Percentiles rank a stretch among this genome's conserved stretches.
Conservation (phyloP, 2,888 invertebrate genomes). For the Steinernema carpocapsae region DNA sequence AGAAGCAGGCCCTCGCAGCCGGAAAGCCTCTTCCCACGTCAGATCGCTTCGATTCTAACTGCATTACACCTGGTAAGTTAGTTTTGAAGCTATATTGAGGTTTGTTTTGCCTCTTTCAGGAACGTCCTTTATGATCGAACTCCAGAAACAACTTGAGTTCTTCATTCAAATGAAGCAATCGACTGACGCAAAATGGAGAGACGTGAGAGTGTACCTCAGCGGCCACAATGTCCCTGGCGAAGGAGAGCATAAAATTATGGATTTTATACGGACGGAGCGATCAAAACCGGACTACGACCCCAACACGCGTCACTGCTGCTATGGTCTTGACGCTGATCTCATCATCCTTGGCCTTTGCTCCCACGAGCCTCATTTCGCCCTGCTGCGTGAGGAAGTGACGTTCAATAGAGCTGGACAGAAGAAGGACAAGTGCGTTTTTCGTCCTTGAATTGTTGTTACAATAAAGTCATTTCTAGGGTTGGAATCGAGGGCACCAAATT, state of each 20-base stretch:
- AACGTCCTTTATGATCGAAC: conserved; percentile 83
- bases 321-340: conserved; percentile 95
- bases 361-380: conserved; percentile 92
- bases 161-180: conserved; percentile 82
- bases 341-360: conserved; percentile 94
- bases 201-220: conserved; percentile 84
- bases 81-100: too few relatives aligned
- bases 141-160: conserved; percentile 84
- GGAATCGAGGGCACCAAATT: conserved; percentile 77
- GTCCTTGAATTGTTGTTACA: not conserved
- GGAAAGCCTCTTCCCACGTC: conserved; percentile 82
- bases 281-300: conserved; percentile 84
- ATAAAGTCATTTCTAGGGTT: conserved; percentile 10
- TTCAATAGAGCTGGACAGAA: conserved; percentile 51
- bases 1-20: conserved; percentile 78
- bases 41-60: conserved; percentile 91
- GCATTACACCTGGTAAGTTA: conserved; percentile 87
- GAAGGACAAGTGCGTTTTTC: not conserved
- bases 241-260: conserved; percentile 98
- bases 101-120: conserved; percentile 67
- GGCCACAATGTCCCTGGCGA: conserved; percentile 97
- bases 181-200: conserved; percentile 85
- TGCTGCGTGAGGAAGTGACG: conserved; percentile 87
- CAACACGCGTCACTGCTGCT: conserved; percentile 91
- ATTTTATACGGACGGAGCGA: conserved; percentile 85